Base-by-base conservation (phyloP, 2,888 invertebrate species). In the Acheta domesticus region DNA sequence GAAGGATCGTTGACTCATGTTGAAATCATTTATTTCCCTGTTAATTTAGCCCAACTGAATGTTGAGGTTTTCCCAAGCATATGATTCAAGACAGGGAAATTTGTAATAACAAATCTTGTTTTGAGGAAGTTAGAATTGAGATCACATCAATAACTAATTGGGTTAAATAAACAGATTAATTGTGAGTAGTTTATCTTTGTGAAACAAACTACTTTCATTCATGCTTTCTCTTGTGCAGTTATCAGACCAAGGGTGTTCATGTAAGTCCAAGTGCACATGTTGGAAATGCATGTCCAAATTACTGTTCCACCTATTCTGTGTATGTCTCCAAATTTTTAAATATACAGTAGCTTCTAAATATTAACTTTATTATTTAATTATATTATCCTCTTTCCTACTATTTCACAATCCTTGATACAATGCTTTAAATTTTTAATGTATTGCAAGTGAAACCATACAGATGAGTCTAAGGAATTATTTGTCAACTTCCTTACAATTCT, bases 71-170 rank as follows among this genome's bases (percentile, higher is more conserved):
- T 36, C 36, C 36, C 62, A 62, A 78, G 20, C 73, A n/a, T 80
- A 81, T 81, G 81, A 81, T 79, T 80, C 74, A 20, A 75, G 73
- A 23, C 77, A 78, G 80, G 80, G 49, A 81, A 80, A 48, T 79
- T 80, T 78, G 74, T 19, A 5, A 12, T n/a, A 78, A 73, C 62
- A 80, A 81, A 76, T 79, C 81, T 79, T 80, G 76, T 78, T 81
- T 77, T 81, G 75, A 81, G 76, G 81, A 81, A 79, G 81, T 77
- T 81, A 62, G 62, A 62, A 62, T 14, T 62, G 62, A 62, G n/a
- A 62, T 76, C 62, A 19, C n/a, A 62, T n/a, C n/a, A n/a, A 19
- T n/a, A 62, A n/a, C 62, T n/a, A 62, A 62, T 62, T 62, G n/a
- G 62, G 62, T 62, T 62, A 19, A 19, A n/a, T 62, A 62, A 62